These are phyloP conservation scores for Virgularia gustaviana DNA, from an alignment of 92 coral and sea anemone genomes.

Conservation along the genomic window DNA sequence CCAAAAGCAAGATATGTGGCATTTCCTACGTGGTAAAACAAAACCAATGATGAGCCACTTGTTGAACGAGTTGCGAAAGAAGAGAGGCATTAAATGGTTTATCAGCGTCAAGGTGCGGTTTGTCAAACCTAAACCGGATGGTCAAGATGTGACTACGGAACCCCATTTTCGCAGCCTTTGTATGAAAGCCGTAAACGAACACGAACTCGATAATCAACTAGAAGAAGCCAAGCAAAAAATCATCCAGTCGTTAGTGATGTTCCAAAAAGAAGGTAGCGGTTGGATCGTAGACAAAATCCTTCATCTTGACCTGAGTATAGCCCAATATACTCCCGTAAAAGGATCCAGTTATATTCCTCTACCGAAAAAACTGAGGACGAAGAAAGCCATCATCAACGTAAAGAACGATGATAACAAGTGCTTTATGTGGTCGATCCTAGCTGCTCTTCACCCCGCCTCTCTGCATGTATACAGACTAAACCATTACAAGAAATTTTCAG, in stretches of 20 bases:
- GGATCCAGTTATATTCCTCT: slow-evolving; percentile 47
- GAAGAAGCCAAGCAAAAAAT: slow-evolving; percentile 35
- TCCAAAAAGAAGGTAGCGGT: slow-evolving; percentile 59
- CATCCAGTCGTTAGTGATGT: slow-evolving; percentile 12
- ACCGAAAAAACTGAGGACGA: slow-evolving; percentile 39
- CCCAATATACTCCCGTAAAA: slow-evolving; percentile 47
- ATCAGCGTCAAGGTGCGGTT: slow-evolving; percentile 31
- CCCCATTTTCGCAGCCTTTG: slow-evolving; percentile 48
- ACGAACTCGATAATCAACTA: slow-evolving; percentile 21
- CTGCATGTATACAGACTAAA: slow-evolving; percentile 25
- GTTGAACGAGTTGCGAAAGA: background rate
- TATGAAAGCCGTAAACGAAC: background rate
- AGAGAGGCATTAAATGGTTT: slow-evolving; percentile 36
- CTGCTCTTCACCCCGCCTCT: slow-evolving; percentile 41
- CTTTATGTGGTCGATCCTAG: slow-evolving; percentile 49
- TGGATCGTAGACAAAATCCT: slow-evolving; percentile 44
- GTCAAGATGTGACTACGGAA: slow-evolving; percentile 24
- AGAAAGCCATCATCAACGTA: slow-evolving; percentile 55
- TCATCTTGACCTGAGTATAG: slow-evolving; percentile 32
- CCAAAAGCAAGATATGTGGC: slow-evolving; percentile 29
- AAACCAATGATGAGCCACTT: background rate
- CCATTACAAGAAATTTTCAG: slow-evolving; percentile 28
- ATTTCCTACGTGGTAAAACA: slow-evolving; percentile 26
- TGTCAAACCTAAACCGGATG: slow-evolving; percentile 38
- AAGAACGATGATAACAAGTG: slow-evolving; percentile 45